A percentile compares a stretch with the other conserved stretches of the same genome.
Evolutionary conservation across 2,113 vertebrate species (phyloP).

Genomic region (Sorex araneus): DNA sequence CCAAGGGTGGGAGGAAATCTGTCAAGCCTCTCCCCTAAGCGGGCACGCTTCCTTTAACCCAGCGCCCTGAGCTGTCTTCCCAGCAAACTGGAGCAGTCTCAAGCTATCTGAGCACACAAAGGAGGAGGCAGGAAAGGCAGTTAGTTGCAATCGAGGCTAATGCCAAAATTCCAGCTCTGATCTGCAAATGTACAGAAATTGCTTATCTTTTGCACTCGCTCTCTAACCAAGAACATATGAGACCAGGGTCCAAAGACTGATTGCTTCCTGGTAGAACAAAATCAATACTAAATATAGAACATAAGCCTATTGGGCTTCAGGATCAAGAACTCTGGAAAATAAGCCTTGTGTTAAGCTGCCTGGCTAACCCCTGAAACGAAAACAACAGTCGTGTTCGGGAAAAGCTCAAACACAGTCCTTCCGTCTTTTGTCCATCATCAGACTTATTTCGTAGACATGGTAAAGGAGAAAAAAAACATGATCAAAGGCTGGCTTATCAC

Average conservation of each 20-base stretch:
- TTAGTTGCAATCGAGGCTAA: conserved; percentile 65
- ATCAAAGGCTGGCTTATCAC: conserved; percentile 35
- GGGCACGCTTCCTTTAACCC: conserved; percentile 1
- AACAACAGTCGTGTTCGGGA: neutral
- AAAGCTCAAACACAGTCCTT: no score
- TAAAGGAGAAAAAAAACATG: conserved; percentile 22
- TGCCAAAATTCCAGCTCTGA: conserved; percentile 71
- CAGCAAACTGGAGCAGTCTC: conserved; percentile 22
- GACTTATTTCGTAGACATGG: conserved; percentile 44
- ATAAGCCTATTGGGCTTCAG: conserved; percentile 71
- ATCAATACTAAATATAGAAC: conserved; percentile 80
- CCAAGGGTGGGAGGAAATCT: neutral
- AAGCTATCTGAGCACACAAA: neutral
- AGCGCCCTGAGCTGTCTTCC: neutral
- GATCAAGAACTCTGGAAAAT: conserved; percentile 69
- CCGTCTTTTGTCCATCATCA: neutral
- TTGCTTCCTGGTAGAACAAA: conserved; percentile 72
- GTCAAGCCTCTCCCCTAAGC: conserved; percentile 27
- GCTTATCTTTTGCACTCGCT: conserved; percentile 66
- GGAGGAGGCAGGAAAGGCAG: neutral
- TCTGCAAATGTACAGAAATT: conserved; percentile 66
- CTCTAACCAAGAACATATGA: conserved; percentile 65
- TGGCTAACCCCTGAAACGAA: conserved; percentile 54
- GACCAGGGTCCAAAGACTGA: conserved; percentile 58
- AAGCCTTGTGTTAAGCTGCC: conserved; percentile 64